Base-by-base conservation (phyloP, 2,797 vertebrate species). In the Tadarida brasiliensis region DNA sequence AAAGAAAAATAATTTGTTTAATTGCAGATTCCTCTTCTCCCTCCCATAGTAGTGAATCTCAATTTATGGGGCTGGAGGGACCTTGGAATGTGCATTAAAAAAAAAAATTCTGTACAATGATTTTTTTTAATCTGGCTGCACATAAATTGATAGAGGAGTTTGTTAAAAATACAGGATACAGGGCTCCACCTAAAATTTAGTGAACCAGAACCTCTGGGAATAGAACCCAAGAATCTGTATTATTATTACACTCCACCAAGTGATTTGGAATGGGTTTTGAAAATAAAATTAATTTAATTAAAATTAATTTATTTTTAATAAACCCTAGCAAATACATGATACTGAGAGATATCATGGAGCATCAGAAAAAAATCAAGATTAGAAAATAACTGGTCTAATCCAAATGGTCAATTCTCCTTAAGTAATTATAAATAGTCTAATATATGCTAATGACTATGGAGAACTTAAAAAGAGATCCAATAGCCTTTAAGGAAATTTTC, bases 311-410 rank as follows among this genome's bases (percentile, higher is more conserved):
- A 81, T 74, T 83, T 70, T 95, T 44, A 76, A 74, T 1, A 86
- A 93, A 94, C 67, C 24, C 59, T 87, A 63, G 26, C 70, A 94
- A 63, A 90, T 44, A 39, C 7, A 76, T 22, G 3, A 68, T 28
- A 91, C 14, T 33, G 47, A 57, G 44, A 88, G 9, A 30, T 73
- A 87, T 59, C 30, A 73, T 0, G 0, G 30, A 81, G 87, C 10
- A 73, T 59, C 16, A 49, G 17, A 89, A 24, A 89, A 96, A 95
- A 91, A 81, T 68, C 35, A 92, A 56, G 4, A 94, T 91, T 83
- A 82, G n/a, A 39, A 94, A 91, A 85, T 70, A 91, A 89, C 2
- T 57, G 14, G 19, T 77, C 22, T 82, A 74, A 96, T 61, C 33
- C 61, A 91, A 91, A 81, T 26, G 16, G 86, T 82, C 5, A 67